Percentiles rank a stretch among this genome's conserved stretches.
Conservation (phyloP, 2,113 vertebrate species). For the Antigone vipio region DNA sequence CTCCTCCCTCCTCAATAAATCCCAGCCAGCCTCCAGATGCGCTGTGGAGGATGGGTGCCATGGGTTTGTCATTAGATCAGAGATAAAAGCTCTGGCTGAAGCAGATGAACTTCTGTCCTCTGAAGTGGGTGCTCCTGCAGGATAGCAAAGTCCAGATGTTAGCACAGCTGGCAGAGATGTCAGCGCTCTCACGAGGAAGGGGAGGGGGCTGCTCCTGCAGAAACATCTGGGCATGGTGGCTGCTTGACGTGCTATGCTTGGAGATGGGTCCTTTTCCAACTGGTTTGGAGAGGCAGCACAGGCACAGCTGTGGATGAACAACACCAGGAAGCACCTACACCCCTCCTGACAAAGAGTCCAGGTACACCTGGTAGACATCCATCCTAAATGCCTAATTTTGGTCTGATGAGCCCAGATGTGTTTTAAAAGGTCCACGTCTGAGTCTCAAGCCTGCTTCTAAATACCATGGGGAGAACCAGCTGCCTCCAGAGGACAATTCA, state of each 20-base stretch:
- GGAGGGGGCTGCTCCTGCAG: background rate
- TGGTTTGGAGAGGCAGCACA: background rate
- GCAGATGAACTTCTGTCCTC: background rate
- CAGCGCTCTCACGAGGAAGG: rapidly evolving
- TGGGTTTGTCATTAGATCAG: background rate
- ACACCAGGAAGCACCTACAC: background rate
- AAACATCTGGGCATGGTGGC: background rate
- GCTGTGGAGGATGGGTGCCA: background rate
- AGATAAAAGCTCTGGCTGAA: background rate
- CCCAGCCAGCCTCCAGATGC: background rate
- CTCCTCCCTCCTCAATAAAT: background rate
- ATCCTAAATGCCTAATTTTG: background rate
- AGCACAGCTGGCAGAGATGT: background rate
- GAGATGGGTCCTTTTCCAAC: background rate
- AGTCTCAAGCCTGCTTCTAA: background rate
- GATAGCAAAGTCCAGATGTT: background rate
- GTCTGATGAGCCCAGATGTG: background rate
- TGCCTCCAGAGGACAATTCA: background rate
- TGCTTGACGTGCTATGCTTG: background rate
- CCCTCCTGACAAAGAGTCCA: rapidly evolving
- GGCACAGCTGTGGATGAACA: background rate
- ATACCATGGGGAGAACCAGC: background rate
- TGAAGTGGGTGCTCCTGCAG: background rate
- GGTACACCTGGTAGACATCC: rapidly evolving
- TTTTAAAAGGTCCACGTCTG: background rate